These are phyloP conservation scores for Dryococelus australis DNA, from an alignment of 2,888 invertebrate genomes.

Conservation along the genomic window DNA sequence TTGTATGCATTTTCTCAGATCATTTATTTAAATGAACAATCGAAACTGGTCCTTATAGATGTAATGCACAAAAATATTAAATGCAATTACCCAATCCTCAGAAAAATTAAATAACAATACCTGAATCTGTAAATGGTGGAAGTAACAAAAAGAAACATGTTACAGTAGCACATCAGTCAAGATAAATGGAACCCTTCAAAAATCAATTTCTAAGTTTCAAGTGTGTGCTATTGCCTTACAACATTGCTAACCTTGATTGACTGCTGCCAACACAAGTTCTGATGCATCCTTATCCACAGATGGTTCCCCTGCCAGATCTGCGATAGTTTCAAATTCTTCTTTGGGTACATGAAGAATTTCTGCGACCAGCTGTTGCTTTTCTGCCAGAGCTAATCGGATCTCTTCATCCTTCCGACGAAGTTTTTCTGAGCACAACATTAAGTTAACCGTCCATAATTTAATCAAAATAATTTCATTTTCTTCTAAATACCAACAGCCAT, in stretches of 20 bases:
- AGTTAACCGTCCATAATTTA: not conserved
- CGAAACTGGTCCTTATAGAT: no score
- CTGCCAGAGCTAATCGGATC: constrained; percentile 72
- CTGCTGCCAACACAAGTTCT: constrained; percentile 73
- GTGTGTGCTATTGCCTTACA: no score
- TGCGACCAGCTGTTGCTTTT: constrained; percentile 78
- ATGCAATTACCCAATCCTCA: no score
- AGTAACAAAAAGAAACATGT: no score
- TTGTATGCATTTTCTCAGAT: no score
- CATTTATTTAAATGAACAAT: no score
- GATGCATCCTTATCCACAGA: constrained; percentile 69
- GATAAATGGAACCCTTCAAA: no score
- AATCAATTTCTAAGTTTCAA: no score
- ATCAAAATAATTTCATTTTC: not conserved
- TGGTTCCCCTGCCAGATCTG: constrained; percentile 71
- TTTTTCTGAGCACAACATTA: constrained; percentile 65
- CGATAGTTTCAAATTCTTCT: constrained; percentile 72
- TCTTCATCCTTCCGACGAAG: constrained; percentile 75
- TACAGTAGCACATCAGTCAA: no score
- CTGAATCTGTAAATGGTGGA: no score
- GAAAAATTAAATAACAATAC: no score
- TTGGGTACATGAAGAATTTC: constrained; percentile 78
- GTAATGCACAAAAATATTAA: no score
- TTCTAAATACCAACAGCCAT: not conserved
- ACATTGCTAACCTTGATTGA: constrained; percentile 51